A percentile compares a stretch with the other conserved stretches of the same genome.
Evolutionary conservation across 2,888 invertebrate genomes (phyloP).

Genomic region (Penaeus monodon): DNA sequence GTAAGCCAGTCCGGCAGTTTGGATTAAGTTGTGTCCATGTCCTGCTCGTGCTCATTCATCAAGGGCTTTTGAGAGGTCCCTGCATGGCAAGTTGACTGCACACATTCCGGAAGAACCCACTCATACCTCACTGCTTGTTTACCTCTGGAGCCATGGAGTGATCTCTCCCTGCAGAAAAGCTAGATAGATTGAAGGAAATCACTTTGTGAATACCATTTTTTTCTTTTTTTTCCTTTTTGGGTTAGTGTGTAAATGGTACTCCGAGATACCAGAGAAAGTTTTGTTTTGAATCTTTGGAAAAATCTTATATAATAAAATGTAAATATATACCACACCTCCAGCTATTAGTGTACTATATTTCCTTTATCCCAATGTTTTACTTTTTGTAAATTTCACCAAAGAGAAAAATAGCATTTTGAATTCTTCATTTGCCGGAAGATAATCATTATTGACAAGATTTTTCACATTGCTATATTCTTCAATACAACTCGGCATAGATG

Average conservation of each 20-base stretch:
- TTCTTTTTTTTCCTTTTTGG: background rate
- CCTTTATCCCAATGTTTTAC: no score
- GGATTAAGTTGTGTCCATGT: no score
- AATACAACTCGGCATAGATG: no score
- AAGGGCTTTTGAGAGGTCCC: constrained; percentile 17
- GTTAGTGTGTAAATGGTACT: background rate
- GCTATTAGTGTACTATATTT: no score
- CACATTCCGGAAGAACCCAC: constrained; percentile 41
- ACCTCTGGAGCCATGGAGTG: constrained; percentile 38
- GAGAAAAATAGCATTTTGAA: no score
- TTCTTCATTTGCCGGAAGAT: no score
- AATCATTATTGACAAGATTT: no score
- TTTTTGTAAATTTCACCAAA: no score
- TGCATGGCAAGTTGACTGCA: constrained; percentile 37
- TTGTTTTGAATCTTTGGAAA: constrained; percentile 7
- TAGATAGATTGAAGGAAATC: background rate
- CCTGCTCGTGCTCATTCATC: no score
- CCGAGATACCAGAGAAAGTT: background rate
- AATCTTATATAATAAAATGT: constrained; percentile 17
- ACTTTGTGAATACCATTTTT: background rate
- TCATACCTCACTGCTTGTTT: constrained; percentile 25
- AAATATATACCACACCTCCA: background rate
- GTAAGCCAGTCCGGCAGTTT: no score
- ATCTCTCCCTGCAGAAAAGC: constrained; percentile 4
- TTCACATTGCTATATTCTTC: no score